phyloP scores from a whole-genome alignment of 2,797 vertebrate species.

The Leptatherina wallacei region DNA sequence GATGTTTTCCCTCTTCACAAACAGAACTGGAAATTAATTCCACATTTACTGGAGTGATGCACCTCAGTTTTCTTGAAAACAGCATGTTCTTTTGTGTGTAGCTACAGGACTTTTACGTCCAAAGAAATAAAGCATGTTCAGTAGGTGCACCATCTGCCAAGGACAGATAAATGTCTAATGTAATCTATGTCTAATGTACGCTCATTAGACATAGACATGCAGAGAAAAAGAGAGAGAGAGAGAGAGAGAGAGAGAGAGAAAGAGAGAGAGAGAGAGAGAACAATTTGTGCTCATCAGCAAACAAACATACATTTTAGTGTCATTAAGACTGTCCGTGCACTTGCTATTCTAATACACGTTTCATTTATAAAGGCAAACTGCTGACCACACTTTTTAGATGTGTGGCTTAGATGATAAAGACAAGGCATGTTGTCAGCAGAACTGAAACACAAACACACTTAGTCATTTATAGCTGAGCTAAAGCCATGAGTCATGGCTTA shows the following conservation, averaged over 20 bases:
- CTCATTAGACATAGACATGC: constrained; percentile 48
- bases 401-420: not conserved
- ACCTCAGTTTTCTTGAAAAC: not conserved
- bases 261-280: not conserved
- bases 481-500: not conserved
- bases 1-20: constrained; percentile 31
- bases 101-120: not conserved
- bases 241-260: no score
- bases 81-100: not conserved
- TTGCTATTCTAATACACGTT: no score
- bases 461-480: not conserved
- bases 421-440: not conserved
- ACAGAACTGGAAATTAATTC: constrained; percentile 36
- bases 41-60: constrained; percentile 11
- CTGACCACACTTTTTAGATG: not conserved
- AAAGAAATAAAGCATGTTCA: constrained; percentile 10
- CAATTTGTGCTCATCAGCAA: not conserved
- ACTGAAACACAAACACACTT: not conserved
- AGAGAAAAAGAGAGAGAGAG: not conserved
- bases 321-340: no score
- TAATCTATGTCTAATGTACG: constrained; percentile 23
- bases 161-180: not conserved
- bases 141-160: constrained; percentile 31
- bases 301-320: no score
- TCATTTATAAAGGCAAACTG: not conserved